Base-by-base conservation (phyloP, 2,888 invertebrate species). In the Caenorhabditis afra region DNA sequence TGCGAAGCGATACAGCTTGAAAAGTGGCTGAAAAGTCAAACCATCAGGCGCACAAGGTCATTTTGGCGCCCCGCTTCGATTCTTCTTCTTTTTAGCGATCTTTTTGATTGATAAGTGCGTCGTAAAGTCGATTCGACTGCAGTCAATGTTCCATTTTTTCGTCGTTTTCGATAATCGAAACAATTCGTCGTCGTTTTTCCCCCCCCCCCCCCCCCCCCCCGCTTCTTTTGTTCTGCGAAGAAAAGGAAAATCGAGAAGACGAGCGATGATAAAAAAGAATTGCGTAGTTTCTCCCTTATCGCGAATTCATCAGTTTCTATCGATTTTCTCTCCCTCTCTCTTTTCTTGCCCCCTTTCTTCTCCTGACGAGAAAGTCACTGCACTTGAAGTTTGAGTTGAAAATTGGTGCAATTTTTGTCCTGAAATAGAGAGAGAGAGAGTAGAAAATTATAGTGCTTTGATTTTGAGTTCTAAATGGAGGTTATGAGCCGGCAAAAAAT, bases 41-140 rank as follows among this genome's bases (percentile, higher is more conserved):
- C 52, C 29, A 35, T 16, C 37, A 23, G 12, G 23, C 16, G 4
- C 35, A 22, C 16, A 44, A 16, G 45, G 14, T 55, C 64, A 22
- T 22, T 41, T 45, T 20, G 29, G 29, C 29, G 29, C 29, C 29
- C 29, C 29, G 29, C 29, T 29, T 29, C 29, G 29, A 29, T 29
- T 29, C 29, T 29, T 49, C 39, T 20, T 18, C 10, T 37, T 37
- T 52, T 23, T 41, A 0, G 39, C 57, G 57, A 57, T 49, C 57
- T 14, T 55, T 16, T 23, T 52, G 39, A 66, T 57, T 57, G 66
- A 66, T 66, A 57, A 35, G 16, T 3, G 18, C 18, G 22, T 37
- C 20, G 16, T 20, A 29, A 39, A 49, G 37, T 55, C 44, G 55
- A 35, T 55, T 18, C 18, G 55, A 11, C 22, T 39, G 23, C n/a